Evolutionary conservation across 2,888 invertebrate species (phyloP), one percentile per base, ranked within the genome.

Genomic region (Eledona agricola): DNA sequence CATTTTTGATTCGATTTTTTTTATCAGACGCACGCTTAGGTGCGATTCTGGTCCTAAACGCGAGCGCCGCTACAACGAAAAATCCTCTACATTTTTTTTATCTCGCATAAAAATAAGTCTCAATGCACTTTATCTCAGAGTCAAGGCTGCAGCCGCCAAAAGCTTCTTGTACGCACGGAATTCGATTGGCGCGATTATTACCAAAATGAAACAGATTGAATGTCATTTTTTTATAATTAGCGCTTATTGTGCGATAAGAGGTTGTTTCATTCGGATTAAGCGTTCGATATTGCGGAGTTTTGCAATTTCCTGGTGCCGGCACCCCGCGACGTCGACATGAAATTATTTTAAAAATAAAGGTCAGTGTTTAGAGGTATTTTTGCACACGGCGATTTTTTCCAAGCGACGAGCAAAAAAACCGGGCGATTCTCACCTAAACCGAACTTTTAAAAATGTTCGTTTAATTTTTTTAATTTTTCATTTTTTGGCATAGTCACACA

Each of bases 61-160:
- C 34, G 32, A 25, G 7, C 25, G 6, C 17, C 35, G 17, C 37
- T 47, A 32, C 20, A 35, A 47, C 20, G 37, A 47, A 47, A 47
- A 47, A 19, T 37, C 28, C 26, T 37, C 32, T 28, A 28, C 23
- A 28, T 47, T 37, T 47, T 28, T 46, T 22, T 47, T 37, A 37
- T 47, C 45, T 32, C 20, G 3, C 10, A 23, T 26, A 17, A 37
- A 35, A 47, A 47, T 47, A 35, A 47, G 35, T 16, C 45, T 19
- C 20, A 47, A 47, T 47, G 47, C 46, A 46, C 17, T 46, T 43
- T 46, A 46, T 46, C 46, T 32, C 23, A 34, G 34, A 43, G 28
- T 22, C 37, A 47, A 47, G 47, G 47, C 28, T 37, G 15, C 19
- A 10, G 9, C n/a, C 17, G 12, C 28, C 10, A 11, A 40, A 40